A percentile compares a stretch with the other conserved stretches of the same genome.
Conservation (phyloP, 2,888 invertebrate species). For the Drosophila diplacantha region DNA sequence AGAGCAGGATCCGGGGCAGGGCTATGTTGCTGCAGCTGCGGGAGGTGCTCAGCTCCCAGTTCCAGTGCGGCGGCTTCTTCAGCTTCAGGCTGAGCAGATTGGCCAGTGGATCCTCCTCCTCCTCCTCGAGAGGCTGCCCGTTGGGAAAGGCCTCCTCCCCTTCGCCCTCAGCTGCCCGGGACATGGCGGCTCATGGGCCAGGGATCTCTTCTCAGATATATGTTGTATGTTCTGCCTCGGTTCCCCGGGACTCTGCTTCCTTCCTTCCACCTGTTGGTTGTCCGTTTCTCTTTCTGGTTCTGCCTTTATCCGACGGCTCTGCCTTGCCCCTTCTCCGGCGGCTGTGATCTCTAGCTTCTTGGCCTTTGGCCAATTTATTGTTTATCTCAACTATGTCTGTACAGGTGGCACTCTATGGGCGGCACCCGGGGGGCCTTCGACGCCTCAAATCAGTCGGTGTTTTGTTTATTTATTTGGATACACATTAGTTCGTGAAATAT, state of each 20-base stretch:
- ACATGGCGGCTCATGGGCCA: slow-evolving; percentile 22
- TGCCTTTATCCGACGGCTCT: slow-evolving; percentile 11
- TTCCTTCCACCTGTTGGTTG: slow-evolving; percentile 69
- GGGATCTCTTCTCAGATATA: not conserved
- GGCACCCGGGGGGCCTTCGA: not conserved
- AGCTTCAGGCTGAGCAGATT: slow-evolving; percentile 79
- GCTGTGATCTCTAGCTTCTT: slow-evolving; percentile 36
- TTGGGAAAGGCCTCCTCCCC: not conserved
- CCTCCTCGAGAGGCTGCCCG: not conserved
- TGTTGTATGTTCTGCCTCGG: not conserved
- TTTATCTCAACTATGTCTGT: slow-evolving; percentile 55
- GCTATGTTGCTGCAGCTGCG: slow-evolving; percentile 80
- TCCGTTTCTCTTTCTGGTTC: slow-evolving; percentile 42
- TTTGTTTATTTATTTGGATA: not conserved
- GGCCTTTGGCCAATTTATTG: slow-evolving; percentile 60
- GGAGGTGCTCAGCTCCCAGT: slow-evolving; percentile 81
- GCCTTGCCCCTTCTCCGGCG: slow-evolving; percentile 16
- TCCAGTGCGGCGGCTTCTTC: slow-evolving; percentile 80
- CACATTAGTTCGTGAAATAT: not conserved
- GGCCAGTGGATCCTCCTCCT: slow-evolving; percentile 63
- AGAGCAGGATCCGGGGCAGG: slow-evolving; percentile 80
- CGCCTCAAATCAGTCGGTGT: not conserved
- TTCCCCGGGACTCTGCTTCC: slow-evolving; percentile 17
- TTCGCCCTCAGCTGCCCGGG: slow-evolving; percentile 5
- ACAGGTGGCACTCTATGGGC: slow-evolving; percentile 14